These are phyloP conservation scores for Eupristina koningsbergeri DNA, from an alignment of 1,140 invertebrate genomes.

Conservation along the genomic window DNA sequence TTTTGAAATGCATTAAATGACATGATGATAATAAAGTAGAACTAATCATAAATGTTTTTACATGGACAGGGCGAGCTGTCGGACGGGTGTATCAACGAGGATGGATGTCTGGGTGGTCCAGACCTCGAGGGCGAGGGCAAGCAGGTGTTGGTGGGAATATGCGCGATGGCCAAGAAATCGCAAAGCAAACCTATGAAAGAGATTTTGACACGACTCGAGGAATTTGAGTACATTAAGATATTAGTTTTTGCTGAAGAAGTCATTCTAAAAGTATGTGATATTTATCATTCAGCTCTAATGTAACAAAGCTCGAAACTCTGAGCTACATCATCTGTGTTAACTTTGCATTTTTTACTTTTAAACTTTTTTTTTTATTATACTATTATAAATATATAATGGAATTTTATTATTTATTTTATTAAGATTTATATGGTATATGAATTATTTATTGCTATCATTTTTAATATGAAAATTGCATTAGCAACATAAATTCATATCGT, in stretches of 20 bases:
- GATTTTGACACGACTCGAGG: constrained; percentile 93
- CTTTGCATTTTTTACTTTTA: not conserved
- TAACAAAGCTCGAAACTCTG: not conserved
- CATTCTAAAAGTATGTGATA: constrained; percentile 85
- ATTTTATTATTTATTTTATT: too few relatives aligned
- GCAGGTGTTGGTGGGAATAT: constrained; percentile 95
- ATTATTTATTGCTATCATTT: too few relatives aligned
- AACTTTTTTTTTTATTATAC: too few relatives aligned
- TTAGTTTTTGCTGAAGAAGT: constrained; percentile 94
- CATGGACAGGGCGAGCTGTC: constrained; percentile 80
- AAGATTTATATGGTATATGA: too few relatives aligned
- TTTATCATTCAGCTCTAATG: not conserved
- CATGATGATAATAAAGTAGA: too few relatives aligned
- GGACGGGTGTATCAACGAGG: constrained; percentile 77
- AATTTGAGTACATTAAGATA: constrained; percentile 97
- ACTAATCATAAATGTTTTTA: not conserved
- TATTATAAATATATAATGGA: too few relatives aligned
- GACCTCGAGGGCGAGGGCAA: constrained; percentile 78
- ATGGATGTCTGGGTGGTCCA: constrained; percentile 67
- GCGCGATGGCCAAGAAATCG: constrained; percentile 99
- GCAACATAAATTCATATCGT: too few relatives aligned
- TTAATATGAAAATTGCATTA: too few relatives aligned
- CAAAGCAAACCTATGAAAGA: constrained; percentile 99
- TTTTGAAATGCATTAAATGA: too few relatives aligned
- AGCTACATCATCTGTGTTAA: not conserved